phyloP scores from a whole-genome alignment of 2,888 invertebrate genomes.

The Lacanobia oleracea region DNA sequence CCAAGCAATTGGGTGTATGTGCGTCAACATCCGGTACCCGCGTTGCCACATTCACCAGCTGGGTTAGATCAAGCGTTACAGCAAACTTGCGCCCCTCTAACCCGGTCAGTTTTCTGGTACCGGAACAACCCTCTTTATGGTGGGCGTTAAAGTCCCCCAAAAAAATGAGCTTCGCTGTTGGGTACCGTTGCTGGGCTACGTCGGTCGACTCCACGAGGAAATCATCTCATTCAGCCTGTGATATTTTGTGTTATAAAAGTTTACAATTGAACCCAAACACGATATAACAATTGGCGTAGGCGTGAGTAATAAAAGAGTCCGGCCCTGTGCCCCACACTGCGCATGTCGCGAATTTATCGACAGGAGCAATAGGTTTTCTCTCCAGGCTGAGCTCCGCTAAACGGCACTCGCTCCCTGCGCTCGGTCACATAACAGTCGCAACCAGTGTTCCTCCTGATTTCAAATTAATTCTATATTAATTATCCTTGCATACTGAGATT shows the following conservation, averaged over 20 bases:
- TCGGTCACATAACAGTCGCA: constrained; percentile 79
- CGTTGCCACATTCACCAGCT: too few species aligned
- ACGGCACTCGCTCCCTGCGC: constrained; percentile 83
- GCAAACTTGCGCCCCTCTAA: too few species aligned
- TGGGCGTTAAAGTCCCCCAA: too few species aligned
- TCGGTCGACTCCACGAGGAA: too few species aligned
- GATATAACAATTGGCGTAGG: neutral
- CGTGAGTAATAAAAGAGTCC: constrained; percentile 60
- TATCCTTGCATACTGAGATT: constrained; percentile 57
- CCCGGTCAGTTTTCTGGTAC: too few species aligned
- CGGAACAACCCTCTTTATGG: too few species aligned
- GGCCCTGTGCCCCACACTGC: constrained; percentile 83
- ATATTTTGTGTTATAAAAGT: neutral
- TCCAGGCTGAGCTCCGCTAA: constrained; percentile 77
- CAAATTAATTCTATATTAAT: constrained; percentile 64
- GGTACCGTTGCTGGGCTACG: too few species aligned
- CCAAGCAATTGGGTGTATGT: too few species aligned
- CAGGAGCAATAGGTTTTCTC: constrained; percentile 81
- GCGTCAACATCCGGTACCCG: too few species aligned
- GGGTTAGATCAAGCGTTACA: too few species aligned
- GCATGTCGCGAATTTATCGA: constrained; percentile 90
- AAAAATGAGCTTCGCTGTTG: too few species aligned
- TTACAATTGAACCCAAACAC: neutral
- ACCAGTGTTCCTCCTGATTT: constrained; percentile 71
- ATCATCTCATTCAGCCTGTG: too few species aligned